A percentile compares a stretch with the other conserved stretches of the same genome.
phyloP scores from a whole-genome alignment of 2,113 vertebrate genomes.

The Eonycteris spelaea region DNA sequence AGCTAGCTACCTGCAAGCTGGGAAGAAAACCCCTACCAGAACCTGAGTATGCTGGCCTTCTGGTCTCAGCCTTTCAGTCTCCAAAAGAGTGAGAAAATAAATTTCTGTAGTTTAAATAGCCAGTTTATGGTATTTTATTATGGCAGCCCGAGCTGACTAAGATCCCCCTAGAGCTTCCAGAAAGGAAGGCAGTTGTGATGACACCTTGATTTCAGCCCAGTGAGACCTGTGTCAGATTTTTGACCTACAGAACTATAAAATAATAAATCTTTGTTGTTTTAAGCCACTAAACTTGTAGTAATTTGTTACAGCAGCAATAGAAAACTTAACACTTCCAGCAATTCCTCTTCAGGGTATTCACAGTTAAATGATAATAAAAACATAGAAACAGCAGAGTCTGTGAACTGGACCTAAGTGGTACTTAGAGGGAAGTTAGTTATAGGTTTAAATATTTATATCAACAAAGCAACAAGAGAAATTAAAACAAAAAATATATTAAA shows the following conservation, averaged over 20 bases:
- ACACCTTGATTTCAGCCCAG: background rate
- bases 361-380: no score
- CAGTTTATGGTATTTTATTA: background rate
- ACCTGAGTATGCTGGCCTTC: background rate
- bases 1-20: background rate
- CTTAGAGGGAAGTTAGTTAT: no score
- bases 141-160: background rate
- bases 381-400: no score
- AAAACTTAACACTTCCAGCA: background rate
- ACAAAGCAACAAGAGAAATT: background rate
- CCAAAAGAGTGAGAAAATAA: background rate
- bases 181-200: background rate
- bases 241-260: background rate
- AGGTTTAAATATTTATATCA: no score
- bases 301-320: background rate
- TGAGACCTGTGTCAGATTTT: background rate
- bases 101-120: background rate
- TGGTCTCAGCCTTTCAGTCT: background rate
- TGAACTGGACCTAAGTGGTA: no score
- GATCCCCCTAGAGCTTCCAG: background rate
- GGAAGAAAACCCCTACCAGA: background rate
- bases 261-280: background rate
- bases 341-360: background rate
- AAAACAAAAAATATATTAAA: background rate
- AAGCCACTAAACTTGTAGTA: background rate